These are phyloP conservation scores for Eudemis profundana DNA, from an alignment of 2,888 invertebrate genomes.

Conservation along the genomic window DNA sequence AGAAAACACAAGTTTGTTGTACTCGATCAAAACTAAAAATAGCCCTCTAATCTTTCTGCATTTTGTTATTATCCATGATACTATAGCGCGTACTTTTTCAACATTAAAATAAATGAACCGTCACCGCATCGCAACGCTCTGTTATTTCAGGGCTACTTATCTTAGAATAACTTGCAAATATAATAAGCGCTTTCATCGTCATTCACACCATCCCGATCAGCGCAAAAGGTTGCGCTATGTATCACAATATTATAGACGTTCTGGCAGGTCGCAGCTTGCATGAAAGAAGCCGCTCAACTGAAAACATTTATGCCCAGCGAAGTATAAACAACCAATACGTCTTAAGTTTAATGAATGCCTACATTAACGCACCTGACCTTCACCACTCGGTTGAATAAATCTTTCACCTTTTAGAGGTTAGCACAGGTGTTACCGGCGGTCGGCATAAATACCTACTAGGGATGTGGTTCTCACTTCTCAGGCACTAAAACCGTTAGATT, in stretches of 20 bases:
- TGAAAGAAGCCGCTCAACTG: conserved; percentile 42
- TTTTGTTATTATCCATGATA: too few relatives aligned
- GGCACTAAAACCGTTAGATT: too few relatives aligned
- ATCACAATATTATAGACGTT: conserved; percentile 22
- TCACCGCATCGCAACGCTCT: too few relatives aligned
- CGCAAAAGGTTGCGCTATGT: conserved; percentile 14
- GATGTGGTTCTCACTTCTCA: too few relatives aligned
- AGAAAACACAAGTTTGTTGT: too few relatives aligned
- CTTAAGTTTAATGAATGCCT: conserved; percentile 42
- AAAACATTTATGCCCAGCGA: conserved; percentile 42
- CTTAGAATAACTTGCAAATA: conserved; percentile 4
- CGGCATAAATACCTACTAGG: too few relatives aligned
- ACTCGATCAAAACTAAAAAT: too few relatives aligned
- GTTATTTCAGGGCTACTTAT: background rate
- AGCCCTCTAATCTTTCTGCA: too few relatives aligned
- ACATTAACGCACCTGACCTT: conserved; percentile 40
- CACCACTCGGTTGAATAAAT: conserved; percentile 32
- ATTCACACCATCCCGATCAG: conserved; percentile 10
- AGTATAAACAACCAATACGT: conserved; percentile 41
- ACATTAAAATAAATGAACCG: too few relatives aligned
- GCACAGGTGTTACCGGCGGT: background rate
- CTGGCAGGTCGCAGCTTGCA: conserved; percentile 28
- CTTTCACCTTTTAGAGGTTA: conserved; percentile 27
- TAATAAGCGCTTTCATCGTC: conserved; percentile 6
- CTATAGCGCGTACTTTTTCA: too few relatives aligned